These are phyloP conservation scores for Phenganax subtilis DNA, from an alignment of 92 coral and sea anemone genomes.

Conservation along the genomic window DNA sequence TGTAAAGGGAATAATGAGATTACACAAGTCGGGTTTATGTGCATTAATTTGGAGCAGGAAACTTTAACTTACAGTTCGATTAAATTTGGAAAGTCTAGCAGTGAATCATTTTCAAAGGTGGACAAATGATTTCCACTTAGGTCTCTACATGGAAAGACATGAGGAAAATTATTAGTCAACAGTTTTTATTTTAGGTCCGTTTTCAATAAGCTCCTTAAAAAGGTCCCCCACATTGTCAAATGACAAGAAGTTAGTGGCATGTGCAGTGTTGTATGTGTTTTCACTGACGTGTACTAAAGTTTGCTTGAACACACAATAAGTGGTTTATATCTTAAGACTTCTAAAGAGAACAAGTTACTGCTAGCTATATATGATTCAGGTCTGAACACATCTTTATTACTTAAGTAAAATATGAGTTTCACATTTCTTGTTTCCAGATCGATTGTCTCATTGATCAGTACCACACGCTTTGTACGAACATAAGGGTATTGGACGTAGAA, in stretches of 20 bases:
- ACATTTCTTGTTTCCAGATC: too few relatives aligned
- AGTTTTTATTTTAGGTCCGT: not conserved
- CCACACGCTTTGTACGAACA: too few relatives aligned
- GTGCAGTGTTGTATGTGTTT: too few relatives aligned
- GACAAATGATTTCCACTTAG: constrained; percentile 32
- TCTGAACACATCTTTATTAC: too few relatives aligned
- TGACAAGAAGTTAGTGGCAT: not conserved
- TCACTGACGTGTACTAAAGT: too few relatives aligned
- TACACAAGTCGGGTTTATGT: not conserved
- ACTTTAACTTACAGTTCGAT: constrained; percentile 31
- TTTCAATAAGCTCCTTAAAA: not conserved
- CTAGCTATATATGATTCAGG: too few relatives aligned
- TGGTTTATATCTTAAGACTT: too few relatives aligned
- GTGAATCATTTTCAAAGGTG: not conserved
- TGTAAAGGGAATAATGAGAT: not conserved
- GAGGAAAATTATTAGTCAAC: not conserved
- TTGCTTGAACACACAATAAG: too few relatives aligned
- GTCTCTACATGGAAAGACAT: constrained; percentile 9
- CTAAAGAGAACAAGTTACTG: too few relatives aligned
- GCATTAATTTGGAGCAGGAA: not conserved
- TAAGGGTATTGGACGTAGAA: too few relatives aligned
- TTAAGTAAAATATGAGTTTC: too few relatives aligned
- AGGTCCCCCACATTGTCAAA: not conserved
- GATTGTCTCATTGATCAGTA: too few relatives aligned
- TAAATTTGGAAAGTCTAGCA: constrained; percentile 31